Base-by-base conservation (phyloP, 2,888 invertebrate species). In the Stenurella melanura region DNA sequence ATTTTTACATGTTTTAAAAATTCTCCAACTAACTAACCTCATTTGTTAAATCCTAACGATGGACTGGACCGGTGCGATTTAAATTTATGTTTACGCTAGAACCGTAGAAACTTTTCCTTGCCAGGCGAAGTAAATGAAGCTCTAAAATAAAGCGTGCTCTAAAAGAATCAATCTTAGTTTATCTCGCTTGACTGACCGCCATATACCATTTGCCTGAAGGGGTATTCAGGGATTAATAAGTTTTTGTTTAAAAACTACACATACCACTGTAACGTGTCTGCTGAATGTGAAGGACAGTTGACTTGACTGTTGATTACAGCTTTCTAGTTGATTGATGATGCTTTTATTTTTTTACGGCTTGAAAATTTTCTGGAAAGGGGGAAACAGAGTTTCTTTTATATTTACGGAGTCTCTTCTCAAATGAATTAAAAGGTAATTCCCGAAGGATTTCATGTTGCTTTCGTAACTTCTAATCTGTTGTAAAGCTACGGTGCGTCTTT, bases 81-180 rank as follows among this genome's bases (percentile, higher is more conserved):
- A 54, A 54, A 42, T 64, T 18, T 42, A 21, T 67, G 67, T 19
- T 67, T 67, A 67, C 67, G 17, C 21, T 54, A 67, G 21, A 67
- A 34, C 56, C 21, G n/a, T 19, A 61, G 11, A 61, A 18, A 26
- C 15, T 18, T 30, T 30, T 56, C 56, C 11, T 12, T 68, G 2
- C 26, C 10, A 30, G 56, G 10, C 18, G 18, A 68, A 68, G 56
- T 21, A 19, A 68, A 68, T 57, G 56, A 30, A 57, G 57, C 17
- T 57, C 60, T 17, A 18, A 30, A 70, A 58, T 26, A 60, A 19
- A 68, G 50, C 54, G 30, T 56, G 12, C 38, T 26, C 68, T 64
- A 19, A 64, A 67, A 67, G 67, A 67, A 67, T 67, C 67, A 67
- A 67, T 67, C 67, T 67, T 67, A 67, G 17, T 67, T 67, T 50